These are phyloP conservation scores for Doris montereyensis DNA, from an alignment of 2,888 invertebrate species.

Conservation along the genomic window DNA sequence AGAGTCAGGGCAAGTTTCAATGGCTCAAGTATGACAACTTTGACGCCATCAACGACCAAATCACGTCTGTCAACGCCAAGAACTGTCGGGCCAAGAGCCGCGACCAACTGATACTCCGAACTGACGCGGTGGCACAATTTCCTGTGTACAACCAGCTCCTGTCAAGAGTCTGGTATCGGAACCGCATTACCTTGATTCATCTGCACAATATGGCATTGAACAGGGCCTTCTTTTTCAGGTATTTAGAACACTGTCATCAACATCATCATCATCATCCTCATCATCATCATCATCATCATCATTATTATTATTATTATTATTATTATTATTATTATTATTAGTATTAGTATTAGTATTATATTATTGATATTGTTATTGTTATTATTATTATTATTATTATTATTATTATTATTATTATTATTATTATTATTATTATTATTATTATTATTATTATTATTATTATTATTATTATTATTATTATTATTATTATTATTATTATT, in stretches of 20 bases:
- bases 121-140: constrained; percentile 79
- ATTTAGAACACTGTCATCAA: constrained; percentile 1
- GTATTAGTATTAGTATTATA: neutral
- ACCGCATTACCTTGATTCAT: constrained; percentile 92
- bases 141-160: constrained; percentile 75
- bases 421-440: too few relatives aligned
- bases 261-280: neutral
- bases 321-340: neutral
- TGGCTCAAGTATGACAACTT: constrained; percentile 91
- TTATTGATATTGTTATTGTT: too few relatives aligned
- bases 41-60: constrained; percentile 87
- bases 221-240: constrained; percentile 84
- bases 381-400: too few relatives aligned
- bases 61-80: constrained; percentile 86
- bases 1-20: constrained; percentile 33
- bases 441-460: too few relatives aligned
- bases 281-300: neutral
- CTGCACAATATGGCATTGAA: constrained; percentile 96
- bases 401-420: too few relatives aligned
- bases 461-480: too few relatives aligned
- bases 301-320: neutral
- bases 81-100: constrained; percentile 91
- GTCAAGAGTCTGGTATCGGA: constrained; percentile 80
- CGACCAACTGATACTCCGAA: constrained; percentile 87
- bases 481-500: too few relatives aligned